Evolutionary conservation across 2,113 vertebrate species (phyloP).

Genomic region (Vidua chalybeata): DNA sequence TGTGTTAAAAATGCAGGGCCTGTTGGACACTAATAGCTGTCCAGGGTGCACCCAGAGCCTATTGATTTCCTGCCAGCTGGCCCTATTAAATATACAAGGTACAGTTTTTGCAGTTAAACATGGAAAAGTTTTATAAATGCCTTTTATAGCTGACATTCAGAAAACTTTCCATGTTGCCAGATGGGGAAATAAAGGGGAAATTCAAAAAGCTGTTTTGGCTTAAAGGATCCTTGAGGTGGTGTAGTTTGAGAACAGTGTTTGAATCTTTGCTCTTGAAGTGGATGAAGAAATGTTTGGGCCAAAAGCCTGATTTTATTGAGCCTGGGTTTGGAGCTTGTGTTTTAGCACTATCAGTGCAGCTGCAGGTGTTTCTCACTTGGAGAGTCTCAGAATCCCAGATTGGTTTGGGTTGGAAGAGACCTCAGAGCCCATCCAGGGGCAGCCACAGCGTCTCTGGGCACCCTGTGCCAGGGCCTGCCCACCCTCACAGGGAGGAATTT

Average conservation of each 20-base stretch:
- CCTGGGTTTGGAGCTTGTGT: neutral
- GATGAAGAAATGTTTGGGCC: neutral
- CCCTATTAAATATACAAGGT: constrained; percentile 34
- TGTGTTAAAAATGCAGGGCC: neutral
- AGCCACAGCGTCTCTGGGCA: neutral
- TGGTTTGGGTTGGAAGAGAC: neutral
- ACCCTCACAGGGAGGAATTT: neutral
- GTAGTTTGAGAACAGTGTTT: neutral
- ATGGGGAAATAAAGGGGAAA: neutral
- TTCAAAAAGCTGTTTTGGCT: neutral
- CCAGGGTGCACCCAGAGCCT: neutral
- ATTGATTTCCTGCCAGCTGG: constrained; percentile 32
- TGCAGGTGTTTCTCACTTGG: neutral
- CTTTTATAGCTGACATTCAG: neutral
- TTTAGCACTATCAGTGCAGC: neutral
- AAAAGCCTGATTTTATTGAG: neutral
- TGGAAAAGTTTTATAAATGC: constrained; percentile 23
- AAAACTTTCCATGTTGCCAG: constrained; percentile 1
- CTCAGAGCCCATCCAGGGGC: neutral
- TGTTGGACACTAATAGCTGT: neutral
- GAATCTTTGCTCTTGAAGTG: neutral
- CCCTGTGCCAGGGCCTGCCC: neutral
- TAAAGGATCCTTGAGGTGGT: neutral
- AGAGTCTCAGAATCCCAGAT: neutral
- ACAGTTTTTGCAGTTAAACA: constrained; percentile 27